Conservation (phyloP, 2,113 vertebrate species). For the Phoxinus phoxinus region DNA sequence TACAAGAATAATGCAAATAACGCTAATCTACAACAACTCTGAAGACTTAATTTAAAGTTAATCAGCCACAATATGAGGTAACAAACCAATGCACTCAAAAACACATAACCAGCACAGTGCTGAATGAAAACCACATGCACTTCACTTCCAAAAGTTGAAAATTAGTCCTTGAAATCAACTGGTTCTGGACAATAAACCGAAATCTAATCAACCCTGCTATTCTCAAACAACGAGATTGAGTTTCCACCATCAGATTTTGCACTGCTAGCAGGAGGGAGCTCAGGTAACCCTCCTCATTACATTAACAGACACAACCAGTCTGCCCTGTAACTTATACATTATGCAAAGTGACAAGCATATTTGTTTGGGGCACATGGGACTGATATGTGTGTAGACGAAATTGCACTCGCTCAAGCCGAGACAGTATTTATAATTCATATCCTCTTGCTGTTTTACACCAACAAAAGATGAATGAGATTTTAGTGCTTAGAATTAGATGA, state of each 20-base stretch:
- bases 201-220: conserved; percentile 33
- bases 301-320: conserved; percentile 41
- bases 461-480: conserved; percentile 43
- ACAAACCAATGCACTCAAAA: neutral
- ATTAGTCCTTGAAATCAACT: conserved; percentile 35
- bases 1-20: neutral
- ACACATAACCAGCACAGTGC: neutral
- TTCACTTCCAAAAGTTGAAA: conserved; percentile 35
- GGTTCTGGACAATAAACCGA: conserved; percentile 33
- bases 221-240: conserved; percentile 20
- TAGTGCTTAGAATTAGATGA: conserved; percentile 47
- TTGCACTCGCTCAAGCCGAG: conserved; percentile 41
- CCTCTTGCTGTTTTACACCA: conserved; percentile 38
- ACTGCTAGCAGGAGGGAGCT: neutral
- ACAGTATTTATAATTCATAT: conserved; percentile 59
- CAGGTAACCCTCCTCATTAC: conserved; percentile 42
- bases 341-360: conserved; percentile 61
- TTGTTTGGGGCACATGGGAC: conserved; percentile 53
- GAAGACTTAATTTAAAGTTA: neutral
- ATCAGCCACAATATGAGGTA: neutral
- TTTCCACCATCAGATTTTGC: conserved; percentile 32
- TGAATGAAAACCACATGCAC: neutral
- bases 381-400: conserved; percentile 55
- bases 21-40: neutral
- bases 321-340: conserved; percentile 54